Evolutionary conservation across 2,113 vertebrate species (phyloP).

Genomic region (Vulpes lagopus): DNA sequence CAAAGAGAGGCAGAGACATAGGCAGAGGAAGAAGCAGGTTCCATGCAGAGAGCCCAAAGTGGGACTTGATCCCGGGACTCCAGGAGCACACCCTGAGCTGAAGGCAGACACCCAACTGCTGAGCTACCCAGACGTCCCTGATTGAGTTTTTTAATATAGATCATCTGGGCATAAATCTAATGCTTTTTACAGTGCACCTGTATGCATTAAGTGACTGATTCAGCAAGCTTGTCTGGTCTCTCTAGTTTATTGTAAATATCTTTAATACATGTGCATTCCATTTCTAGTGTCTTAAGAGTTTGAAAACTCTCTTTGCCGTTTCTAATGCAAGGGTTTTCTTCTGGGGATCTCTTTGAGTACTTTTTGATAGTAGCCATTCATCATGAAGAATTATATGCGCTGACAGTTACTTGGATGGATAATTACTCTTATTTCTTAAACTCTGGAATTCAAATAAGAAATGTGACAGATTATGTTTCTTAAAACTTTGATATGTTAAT

Average conservation of each 20-base stretch:
- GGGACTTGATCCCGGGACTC: no score
- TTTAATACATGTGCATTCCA: not conserved
- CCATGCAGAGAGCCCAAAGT: no score
- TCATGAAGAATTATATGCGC: not conserved
- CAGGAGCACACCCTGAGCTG: no score
- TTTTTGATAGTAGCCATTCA: conserved; percentile 2
- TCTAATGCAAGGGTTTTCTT: not conserved
- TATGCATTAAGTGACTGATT: not conserved
- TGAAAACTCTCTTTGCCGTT: not conserved
- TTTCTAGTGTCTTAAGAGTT: not conserved
- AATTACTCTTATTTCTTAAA: conserved; percentile 50
- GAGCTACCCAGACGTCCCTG: no score
- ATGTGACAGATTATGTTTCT: not conserved
- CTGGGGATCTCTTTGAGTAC: not conserved
- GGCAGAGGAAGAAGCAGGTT: no score
- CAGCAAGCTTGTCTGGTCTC: not conserved
- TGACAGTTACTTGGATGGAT: not conserved
- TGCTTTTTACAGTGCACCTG: not conserved
- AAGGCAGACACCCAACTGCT: no score
- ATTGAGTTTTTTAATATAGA: not conserved
- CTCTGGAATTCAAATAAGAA: conserved; percentile 1
- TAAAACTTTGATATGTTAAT: not conserved
- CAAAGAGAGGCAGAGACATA: no score
- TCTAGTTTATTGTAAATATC: not conserved
- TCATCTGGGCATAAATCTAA: not conserved